Base-by-base conservation (phyloP, 2,797 vertebrate species). In the Lagodon rhomboides region DNA sequence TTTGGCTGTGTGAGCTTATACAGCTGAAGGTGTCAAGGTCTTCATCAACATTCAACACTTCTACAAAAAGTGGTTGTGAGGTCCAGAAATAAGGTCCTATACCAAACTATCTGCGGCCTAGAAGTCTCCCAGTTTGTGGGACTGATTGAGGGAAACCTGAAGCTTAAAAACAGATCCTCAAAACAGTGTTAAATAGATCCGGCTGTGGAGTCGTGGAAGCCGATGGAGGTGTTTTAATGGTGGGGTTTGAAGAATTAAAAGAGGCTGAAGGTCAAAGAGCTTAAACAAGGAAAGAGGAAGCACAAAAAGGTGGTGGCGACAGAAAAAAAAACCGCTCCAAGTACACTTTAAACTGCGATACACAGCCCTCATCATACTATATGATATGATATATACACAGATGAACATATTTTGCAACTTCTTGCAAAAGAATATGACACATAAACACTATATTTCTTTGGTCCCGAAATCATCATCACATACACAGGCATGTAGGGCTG, bases 211-310 rank as follows among this genome's bases (percentile, higher is more conserved):
- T 71, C 60, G 61, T 22, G 20, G 68, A 73, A 22, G 69, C 66
- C 12, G 68, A 69, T 62, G 44, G 65, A 67, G 68, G 76, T 0
- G 3, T 76, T 85, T 81, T 83, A 82, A 89, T 77, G 13, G 34
- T 53, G 17, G 20, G 67, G 61, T 81, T 82, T 75, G 68, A 80
- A 80, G 73, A 79, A 73, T 84, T 75, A 83, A 69, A 84, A 43
- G 65, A 70, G 60, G 53, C 8, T 82, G 70, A 81, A 82, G 80
- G 75, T 79, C 80, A 82, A 75, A 77, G 65, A 79, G 74, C 68
- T 84, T 68, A 16, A 63, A 65, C 5, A 60, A 61, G 65, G 73
- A 65, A 51, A 72, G 22, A 8, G 41, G 44, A 58, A 69, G 79
- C 17, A 80, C 41, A 84, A 50, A 38, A 47, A 62, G 41, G 27